Evolutionary conservation across 1,140 invertebrate species (phyloP), one percentile per base, ranked within the genome.

Genomic region (Brachionus asplanchnoidis): DNA sequence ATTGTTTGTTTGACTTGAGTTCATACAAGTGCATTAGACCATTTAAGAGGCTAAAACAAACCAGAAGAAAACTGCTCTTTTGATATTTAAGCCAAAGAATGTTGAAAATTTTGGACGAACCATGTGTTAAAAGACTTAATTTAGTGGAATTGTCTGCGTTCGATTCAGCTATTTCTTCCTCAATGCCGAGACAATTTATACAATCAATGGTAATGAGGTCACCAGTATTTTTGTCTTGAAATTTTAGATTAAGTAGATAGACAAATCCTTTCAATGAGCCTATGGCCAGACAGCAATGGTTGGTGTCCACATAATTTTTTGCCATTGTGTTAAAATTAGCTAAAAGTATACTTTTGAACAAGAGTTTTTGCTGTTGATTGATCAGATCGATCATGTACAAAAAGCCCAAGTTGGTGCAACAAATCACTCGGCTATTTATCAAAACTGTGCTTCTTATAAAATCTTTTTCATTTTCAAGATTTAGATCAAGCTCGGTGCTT

Each of bases 201-300:
- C 79, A 82, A 65, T 82, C 65, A 23, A 82, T 82, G 4, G 65
- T 68, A 14, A 82, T 82, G 40, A 23, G 17, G 23, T 82, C 79
- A 36, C 23, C 32, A n/a, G 44, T 14, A 28, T 80, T 32, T 50
- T 80, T 32, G 9, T 60, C 32, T 12, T 60, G 23, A 65, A 82
- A 65, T 60, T 65, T 68, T 60, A 82, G 12, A 66, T 68, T 82
- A 14, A 82, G 28, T 11, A 82, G 60, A 65, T 65, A 82, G 26
- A 82, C 79, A 82, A 82, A 82, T 53, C 79, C 79, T 68, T 82
- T 60, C 14, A 65, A 46, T 36, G 79, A 65, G 17, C 79, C 79
- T 32, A 82, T 82, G 23, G 79, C 79, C 11, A 82, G 36, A 40
- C 79, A 82, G 53, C 79, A 82, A 68, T 68, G 50, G 4, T 36